Evolutionary conservation across 2,888 invertebrate species (phyloP).

Genomic region (Camptogramma bilineatum): DNA sequence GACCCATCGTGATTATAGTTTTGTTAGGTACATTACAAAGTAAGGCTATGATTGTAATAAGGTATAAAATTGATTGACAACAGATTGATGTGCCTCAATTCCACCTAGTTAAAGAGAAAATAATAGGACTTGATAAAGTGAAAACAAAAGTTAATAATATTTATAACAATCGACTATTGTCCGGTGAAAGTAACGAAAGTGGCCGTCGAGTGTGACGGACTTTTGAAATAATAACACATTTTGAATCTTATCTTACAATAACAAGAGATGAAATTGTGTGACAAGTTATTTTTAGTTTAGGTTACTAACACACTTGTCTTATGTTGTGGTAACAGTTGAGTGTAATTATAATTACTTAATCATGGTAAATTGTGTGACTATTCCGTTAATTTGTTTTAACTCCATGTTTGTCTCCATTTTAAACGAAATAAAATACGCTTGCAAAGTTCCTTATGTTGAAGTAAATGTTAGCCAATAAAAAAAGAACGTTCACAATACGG

Average conservation of each 20-base stretch:
- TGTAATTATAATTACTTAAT: constrained; percentile 29
- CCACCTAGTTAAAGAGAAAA: constrained; percentile 18
- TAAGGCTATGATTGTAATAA: too few relatives aligned
- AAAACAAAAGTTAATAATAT: constrained; percentile 54
- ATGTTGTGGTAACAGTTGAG: constrained; percentile 18
- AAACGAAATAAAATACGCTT: too few relatives aligned
- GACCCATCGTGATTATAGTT: too few relatives aligned
- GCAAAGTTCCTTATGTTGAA: too few relatives aligned
- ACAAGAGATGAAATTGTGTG: constrained; percentile 12
- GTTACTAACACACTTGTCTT: constrained; percentile 21
- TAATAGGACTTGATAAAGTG: constrained; percentile 36
- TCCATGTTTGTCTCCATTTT: too few relatives aligned
- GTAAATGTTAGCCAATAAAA: too few relatives aligned
- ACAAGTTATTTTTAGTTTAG: constrained; percentile 14
- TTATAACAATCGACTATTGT: constrained; percentile 49
- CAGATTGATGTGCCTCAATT: constrained; percentile 6
- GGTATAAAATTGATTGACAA: not conserved
- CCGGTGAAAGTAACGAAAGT: constrained; percentile 60
- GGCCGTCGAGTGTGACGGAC: constrained; percentile 59
- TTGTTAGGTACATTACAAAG: too few relatives aligned
- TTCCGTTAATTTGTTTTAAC: not conserved
- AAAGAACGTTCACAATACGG: too few relatives aligned
- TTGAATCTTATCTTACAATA: constrained; percentile 16
- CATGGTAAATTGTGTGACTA: not conserved
- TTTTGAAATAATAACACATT: constrained; percentile 31